Conservation (phyloP, 2,888 invertebrate species). For the Amphipyra tragopoginis region DNA sequence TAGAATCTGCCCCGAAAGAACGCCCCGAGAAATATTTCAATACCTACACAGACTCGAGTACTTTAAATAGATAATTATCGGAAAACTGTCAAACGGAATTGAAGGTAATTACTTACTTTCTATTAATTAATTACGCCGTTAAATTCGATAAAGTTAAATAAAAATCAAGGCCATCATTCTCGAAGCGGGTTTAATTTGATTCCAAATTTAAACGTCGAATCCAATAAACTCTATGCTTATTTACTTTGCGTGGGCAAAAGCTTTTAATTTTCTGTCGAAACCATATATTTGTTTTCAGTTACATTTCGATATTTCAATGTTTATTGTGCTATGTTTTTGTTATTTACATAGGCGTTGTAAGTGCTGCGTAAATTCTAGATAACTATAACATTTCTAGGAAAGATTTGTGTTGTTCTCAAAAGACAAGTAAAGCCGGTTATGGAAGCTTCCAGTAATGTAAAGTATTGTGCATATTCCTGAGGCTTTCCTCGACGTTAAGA, state of each 20-base stretch:
- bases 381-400: conserved; percentile 14
- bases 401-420: conserved; percentile 15
- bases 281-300: conserved; percentile 36
- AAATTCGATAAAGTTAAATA: conserved; percentile 25
- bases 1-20: conserved; percentile 3
- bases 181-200: conserved; percentile 22
- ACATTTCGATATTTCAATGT: conserved; percentile 20
- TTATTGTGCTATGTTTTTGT: conserved; percentile 9
- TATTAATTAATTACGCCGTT: conserved; percentile 32
- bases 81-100: conserved; percentile 23
- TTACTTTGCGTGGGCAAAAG: conserved; percentile 17
- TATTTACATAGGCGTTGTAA: conserved; percentile 10
- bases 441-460: conserved; percentile 18
- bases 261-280: conserved; percentile 22
- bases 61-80: conserved; percentile 24
- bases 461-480: conserved; percentile 6
- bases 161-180: conserved; percentile 23
- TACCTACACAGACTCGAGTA: conserved; percentile 4
- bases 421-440: conserved; percentile 14
- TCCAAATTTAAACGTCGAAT: conserved; percentile 30
- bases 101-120: conserved; percentile 27
- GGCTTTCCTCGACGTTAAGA: too few relatives aligned
- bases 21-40: conserved; percentile 9
- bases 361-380: conserved; percentile 1
- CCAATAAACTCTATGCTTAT: conserved; percentile 9